Evolutionary conservation across 2,113 vertebrate genomes (phyloP).

Genomic region (Hemiscyllium ocellatum): DNA sequence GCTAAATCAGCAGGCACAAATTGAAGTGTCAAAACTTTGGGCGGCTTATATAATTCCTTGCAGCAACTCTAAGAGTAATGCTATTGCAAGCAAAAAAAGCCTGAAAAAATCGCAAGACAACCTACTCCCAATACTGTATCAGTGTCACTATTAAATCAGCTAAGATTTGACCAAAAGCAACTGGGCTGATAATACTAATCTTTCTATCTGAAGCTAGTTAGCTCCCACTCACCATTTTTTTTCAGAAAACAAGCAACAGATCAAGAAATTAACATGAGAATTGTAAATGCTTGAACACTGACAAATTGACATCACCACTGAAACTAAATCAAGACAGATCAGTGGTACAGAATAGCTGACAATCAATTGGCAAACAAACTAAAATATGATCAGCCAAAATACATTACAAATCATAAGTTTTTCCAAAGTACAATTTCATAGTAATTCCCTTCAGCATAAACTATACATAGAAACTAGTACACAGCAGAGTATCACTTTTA

Average conservation of each 20-base stretch:
- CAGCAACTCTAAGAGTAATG: not conserved
- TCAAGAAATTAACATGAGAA: not conserved
- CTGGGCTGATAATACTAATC: not conserved
- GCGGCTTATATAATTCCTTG: not conserved
- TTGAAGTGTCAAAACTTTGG: not conserved
- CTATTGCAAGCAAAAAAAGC: not conserved
- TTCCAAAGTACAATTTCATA: conserved; percentile 26
- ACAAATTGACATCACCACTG: not conserved
- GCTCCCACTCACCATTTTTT: not conserved
- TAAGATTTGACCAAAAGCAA: conserved; percentile 5
- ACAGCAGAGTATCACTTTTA: not conserved
- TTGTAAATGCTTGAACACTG: not conserved
- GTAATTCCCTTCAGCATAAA: not conserved
- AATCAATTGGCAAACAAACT: not conserved
- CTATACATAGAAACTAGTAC: not conserved
- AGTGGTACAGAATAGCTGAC: conserved; percentile 15
- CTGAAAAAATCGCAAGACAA: not conserved
- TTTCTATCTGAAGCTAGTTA: not conserved
- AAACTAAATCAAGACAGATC: not conserved
- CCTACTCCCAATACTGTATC: not conserved
- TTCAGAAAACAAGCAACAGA: not conserved
- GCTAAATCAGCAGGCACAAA: not conserved
- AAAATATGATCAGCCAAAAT: not conserved
- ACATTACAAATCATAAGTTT: not conserved
- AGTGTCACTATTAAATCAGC: not conserved